phyloP scores from a whole-genome alignment of 2,888 invertebrate species.

The Antitype chi region DNA sequence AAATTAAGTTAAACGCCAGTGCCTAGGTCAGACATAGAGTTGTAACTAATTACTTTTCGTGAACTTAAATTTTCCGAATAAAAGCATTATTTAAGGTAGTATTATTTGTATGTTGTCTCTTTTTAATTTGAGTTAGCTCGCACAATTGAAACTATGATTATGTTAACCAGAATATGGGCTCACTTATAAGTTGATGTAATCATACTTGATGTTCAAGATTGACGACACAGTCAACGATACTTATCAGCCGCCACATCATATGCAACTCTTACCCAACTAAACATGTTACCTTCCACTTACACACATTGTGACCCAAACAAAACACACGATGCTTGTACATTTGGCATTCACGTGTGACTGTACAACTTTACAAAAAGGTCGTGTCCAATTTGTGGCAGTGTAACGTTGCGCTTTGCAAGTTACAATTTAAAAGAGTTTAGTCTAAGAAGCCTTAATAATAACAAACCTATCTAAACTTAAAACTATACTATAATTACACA shows the following conservation, averaged over 20 bases:
- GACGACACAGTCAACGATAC: no score
- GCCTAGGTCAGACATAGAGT: background rate
- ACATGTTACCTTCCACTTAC: background rate
- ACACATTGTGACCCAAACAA: constrained; percentile 1
- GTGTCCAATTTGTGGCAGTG: constrained; percentile 68
- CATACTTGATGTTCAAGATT: background rate
- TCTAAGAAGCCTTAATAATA: no score
- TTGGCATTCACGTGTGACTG: constrained; percentile 51
- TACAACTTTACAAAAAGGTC: constrained; percentile 65
- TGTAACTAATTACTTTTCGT: background rate
- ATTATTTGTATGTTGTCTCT: background rate
- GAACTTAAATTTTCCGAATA: background rate
- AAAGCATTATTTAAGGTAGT: background rate
- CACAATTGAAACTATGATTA: background rate
- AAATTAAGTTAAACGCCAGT: background rate
- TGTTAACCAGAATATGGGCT: background rate
- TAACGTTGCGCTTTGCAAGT: no score
- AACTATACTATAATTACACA: no score
- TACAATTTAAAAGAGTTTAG: no score
- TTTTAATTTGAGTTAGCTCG: background rate
- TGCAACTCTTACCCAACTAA: background rate
- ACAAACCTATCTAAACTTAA: no score
- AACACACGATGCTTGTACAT: constrained; percentile 31
- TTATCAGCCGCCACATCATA: background rate
- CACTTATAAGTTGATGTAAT: background rate